A percentile compares a stretch with the other conserved stretches of the same genome.
Conservation (phyloP, 2,113 vertebrate species). For the Gavia stellata region DNA sequence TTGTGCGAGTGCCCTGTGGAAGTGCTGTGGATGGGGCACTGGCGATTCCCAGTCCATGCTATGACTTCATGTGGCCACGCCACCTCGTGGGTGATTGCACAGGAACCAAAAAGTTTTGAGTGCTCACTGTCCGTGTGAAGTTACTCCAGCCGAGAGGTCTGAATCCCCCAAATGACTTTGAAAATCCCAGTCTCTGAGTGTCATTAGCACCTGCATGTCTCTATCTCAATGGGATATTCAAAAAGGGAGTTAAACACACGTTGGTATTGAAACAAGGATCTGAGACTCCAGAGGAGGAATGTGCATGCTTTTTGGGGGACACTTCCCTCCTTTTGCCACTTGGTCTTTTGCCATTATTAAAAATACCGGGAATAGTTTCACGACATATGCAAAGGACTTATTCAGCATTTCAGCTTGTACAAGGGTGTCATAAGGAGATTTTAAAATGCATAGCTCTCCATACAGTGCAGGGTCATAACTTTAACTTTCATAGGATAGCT, state of each 20-base stretch:
- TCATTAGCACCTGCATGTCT: not conserved
- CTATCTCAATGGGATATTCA: not conserved
- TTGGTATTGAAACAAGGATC: not conserved
- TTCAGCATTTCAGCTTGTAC: not conserved
- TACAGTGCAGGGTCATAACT: not conserved
- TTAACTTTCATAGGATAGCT: not conserved
- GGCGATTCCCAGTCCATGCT: not conserved
- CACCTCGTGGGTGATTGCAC: rapidly evolving
- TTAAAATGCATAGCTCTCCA: not conserved
- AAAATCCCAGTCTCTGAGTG: not conserved
- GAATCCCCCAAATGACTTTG: not conserved
- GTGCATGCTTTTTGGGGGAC: not conserved
- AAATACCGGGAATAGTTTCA: not conserved
- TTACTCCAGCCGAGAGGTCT: not conserved
- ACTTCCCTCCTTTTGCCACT: not conserved
- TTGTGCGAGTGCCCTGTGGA: not conserved
- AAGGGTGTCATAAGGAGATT: not conserved
- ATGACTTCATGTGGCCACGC: rapidly evolving
- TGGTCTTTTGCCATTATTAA: not conserved
- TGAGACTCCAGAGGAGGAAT: not conserved
- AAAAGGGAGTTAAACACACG: not conserved
- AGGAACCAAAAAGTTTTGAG: not conserved
- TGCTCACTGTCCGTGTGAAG: not conserved
- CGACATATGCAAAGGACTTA: not conserved
- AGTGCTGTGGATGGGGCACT: not conserved